phyloP scores from a whole-genome alignment of 2,888 invertebrate genomes.

The Yponomeuta sedellus region DNA sequence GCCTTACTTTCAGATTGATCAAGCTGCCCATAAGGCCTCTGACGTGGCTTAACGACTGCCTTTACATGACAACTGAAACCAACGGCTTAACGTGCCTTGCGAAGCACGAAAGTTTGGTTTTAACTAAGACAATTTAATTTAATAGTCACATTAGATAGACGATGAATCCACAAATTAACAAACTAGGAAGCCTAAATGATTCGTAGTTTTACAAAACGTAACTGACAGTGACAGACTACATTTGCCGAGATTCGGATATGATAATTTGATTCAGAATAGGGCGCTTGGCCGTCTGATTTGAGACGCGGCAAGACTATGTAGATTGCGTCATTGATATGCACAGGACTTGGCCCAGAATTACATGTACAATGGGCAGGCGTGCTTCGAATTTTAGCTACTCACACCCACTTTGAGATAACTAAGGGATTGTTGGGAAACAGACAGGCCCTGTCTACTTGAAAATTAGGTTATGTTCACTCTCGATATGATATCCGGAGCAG shows the following conservation, averaged over 20 bases:
- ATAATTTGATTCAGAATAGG: neutral
- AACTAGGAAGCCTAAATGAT: no score
- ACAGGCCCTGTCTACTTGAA: neutral
- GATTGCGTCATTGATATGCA: constrained; percentile 3
- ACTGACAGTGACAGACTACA: neutral
- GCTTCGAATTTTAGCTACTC: neutral
- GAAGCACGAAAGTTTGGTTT: no score
- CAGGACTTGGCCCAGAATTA: neutral
- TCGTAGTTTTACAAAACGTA: neutral
- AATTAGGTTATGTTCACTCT: no score
- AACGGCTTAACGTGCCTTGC: no score
- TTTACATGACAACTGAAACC: no score
- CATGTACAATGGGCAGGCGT: constrained; percentile 7
- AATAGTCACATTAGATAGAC: no score
- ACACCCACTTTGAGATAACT: neutral
- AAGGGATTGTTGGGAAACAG: neutral
- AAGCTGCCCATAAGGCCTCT: no score
- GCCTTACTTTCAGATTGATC: no score
- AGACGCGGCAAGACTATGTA: neutral
- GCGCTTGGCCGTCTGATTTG: neutral
- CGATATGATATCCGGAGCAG: no score
- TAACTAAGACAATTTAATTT: no score
- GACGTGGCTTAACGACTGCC: no score
- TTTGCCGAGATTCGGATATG: neutral
- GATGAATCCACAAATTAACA: no score